Base-by-base conservation (phyloP, 1,140 invertebrate genomes). In the Sminthurides bifidus region DNA sequence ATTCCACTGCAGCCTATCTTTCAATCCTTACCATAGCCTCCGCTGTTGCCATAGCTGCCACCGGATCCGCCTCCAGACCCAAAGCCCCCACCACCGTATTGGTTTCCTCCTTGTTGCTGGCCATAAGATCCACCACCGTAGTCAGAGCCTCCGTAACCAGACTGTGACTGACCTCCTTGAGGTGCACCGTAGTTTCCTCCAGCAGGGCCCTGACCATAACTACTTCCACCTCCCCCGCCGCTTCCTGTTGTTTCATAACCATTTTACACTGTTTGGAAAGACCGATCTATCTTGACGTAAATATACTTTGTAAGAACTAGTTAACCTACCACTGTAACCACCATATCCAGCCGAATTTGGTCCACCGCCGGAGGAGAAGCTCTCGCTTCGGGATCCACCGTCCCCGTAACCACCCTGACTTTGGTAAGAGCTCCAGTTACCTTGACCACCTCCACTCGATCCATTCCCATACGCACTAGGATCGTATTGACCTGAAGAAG, bases 41-140 rank as follows among this genome's bases (percentile, higher is more conserved):
- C 56, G 15, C 52, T 45, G 40, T 59, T 53, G 8, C n/a, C n/a
- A n/a, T 31, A 35, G 26, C 61, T 59, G 27, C 60, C 57, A 30
- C 61, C 58, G 29, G 58, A 58, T 35, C 59, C 56, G 30, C 61
- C 56, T 27, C 58, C 56, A 51, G 54, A 45, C 41, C 56, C 59
- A 37, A 50, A 55, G 52, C 53, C 52, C 35, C 63, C 61, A 52
- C 56, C 40, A 44, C 65, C 63, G 24, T 48, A 48, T 21, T 24
- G 24, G 27, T 27, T 27, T 52, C 63, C 65, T 14, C 62, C 66
- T 31, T 56, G 52, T 45, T 46, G 43, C 15, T 23, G 29, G 40
- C 41, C 44, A 46, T 45, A 27, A 21, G 55, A 54, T 24, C 48
- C 45, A 38, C 60, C 54, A 1, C 54, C 54, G 40, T 59, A 63